These are phyloP conservation scores for Todiramphus saurophagus DNA, from an alignment of 2,113 vertebrate species.

Conservation along the genomic window DNA sequence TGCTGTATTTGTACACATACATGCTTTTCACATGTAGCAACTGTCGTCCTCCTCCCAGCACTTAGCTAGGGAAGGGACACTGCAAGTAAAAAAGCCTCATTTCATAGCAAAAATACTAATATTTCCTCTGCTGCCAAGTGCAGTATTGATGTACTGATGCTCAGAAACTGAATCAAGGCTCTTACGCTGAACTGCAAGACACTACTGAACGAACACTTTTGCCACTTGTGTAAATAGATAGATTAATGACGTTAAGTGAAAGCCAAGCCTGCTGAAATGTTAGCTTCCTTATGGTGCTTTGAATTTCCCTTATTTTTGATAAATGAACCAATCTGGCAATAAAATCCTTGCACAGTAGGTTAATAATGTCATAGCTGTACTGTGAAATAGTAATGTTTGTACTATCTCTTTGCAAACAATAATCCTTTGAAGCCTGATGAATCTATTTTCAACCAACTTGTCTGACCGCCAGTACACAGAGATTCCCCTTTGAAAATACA, in stretches of 20 bases:
- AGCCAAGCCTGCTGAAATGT: slow-evolving; percentile 77
- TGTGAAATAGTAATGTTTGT: slow-evolving; percentile 81
- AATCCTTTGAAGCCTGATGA: slow-evolving; percentile 82
- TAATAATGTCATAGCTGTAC: slow-evolving; percentile 84
- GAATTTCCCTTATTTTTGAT: slow-evolving; percentile 83
- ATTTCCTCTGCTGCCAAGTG: slow-evolving; percentile 59
- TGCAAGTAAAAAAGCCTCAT: slow-evolving; percentile 19
- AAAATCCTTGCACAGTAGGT: slow-evolving; percentile 81
- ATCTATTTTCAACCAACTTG: slow-evolving; percentile 77
- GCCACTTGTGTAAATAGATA: slow-evolving; percentile 77
- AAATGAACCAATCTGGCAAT: slow-evolving; percentile 82
- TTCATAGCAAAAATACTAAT: slow-evolving; percentile 62
- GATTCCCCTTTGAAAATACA: slow-evolving; percentile 60
- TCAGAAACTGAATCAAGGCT: slow-evolving; percentile 55
- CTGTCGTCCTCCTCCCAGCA: neutral
- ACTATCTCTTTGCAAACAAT: slow-evolving; percentile 81
- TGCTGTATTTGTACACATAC: neutral
- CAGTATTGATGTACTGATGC: slow-evolving; percentile 58
- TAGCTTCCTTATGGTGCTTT: slow-evolving; percentile 80
- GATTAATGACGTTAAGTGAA: slow-evolving; percentile 79
- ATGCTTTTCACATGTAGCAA: neutral
- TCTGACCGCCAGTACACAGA: slow-evolving; percentile 49
- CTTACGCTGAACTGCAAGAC: slow-evolving; percentile 55
- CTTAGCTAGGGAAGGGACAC: neutral
- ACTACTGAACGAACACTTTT: slow-evolving; percentile 72